Base-by-base conservation (phyloP, 2,888 invertebrate genomes). In the Drosophila vallismaia region DNA sequence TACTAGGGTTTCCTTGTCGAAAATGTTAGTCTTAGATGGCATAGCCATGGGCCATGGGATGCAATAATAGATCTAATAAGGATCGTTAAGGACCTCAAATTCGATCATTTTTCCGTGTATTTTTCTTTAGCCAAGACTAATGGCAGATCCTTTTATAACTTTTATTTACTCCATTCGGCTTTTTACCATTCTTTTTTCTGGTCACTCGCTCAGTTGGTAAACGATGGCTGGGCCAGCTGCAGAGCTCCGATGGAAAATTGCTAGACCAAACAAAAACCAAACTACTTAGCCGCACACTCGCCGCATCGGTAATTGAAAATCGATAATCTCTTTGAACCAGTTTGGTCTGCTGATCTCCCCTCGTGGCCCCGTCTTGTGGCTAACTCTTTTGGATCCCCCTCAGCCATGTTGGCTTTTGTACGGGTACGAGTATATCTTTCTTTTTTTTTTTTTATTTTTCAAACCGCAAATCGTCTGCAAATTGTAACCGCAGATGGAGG, bases 241-340 rank as follows among this genome's bases (percentile, higher is more conserved):
- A 81, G 81, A 42, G 40, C 19, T 71, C 76, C 68, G 45, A 24
- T 64, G 81, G 81, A 82, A 86, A 86, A 82, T 86, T 86, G 85
- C 77, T 86, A 82, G 87, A 86, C 85, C 87, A 82, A 83, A 83
- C 86, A 87, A 87, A 87, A 87, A 87, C 79, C 83, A 85, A 82
- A 82, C 87, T 86, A 82, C 82, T 82, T 82, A 82, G 82, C 82
- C 85, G 79, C 82, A 82, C 87, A 86, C 82, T 82, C 85, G 86
- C 86, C 76, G 67, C 56, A 62, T 62, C 60, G 74, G 89, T 90
- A 89, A 89, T 89, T 89, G 89, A 88, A 89, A 89, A 90, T 88
- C 81, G 81, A 81, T 81, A 86, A 81, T 81, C 87, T 86, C 54
- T 86, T 81, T 81, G 81, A 81, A 81, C 81, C 81, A 81, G 81